Base-by-base conservation (phyloP, 2,888 invertebrate genomes). In the Graphium colonna region DNA sequence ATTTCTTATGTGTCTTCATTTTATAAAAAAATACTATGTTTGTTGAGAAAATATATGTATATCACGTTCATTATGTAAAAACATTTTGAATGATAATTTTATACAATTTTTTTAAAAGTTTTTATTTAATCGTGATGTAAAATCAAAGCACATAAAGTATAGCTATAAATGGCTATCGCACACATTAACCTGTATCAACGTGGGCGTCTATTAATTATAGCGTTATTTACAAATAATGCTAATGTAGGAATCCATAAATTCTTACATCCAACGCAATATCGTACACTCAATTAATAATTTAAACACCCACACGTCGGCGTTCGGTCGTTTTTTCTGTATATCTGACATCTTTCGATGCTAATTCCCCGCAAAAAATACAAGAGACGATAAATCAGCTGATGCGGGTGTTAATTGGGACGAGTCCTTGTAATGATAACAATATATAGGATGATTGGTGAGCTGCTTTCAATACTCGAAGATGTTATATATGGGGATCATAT, bases 391-490 rank as follows among this genome's bases (percentile, higher is more conserved):
- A 84, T 86, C 81, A 84, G 68, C 72, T 64, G 66, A 67, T 60
- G 64, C 74, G 74, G n/a, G 85, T 86, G 88, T 86, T 87, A 88
- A 88, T 88, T 88, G 85, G 86, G 76, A 81, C 79, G 83, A 82
- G 83, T 83, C 77, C 79, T 70, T 72, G 65, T 65, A 67, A 68
- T 68, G 80, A 80, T 81, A 83, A 73, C 65, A n/a, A n/a, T n/a
- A n/a, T n/a, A n/a, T n/a, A n/a, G n/a, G n/a, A n/a, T n/a, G n/a
- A n/a, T n/a, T n/a, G n/a, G n/a, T n/a, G n/a, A n/a, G n/a, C n/a
- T n/a, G n/a, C n/a, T n/a, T n/a, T n/a, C n/a, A n/a, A n/a, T n/a
- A n/a, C n/a, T n/a, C n/a, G n/a, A n/a, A n/a, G n/a, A n/a, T n/a
- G n/a, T n/a, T n/a, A n/a, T n/a, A n/a, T n/a, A n/a, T n/a, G n/a